Conservation (phyloP, 2,113 vertebrate species). For the Toxostoma redivivum region DNA sequence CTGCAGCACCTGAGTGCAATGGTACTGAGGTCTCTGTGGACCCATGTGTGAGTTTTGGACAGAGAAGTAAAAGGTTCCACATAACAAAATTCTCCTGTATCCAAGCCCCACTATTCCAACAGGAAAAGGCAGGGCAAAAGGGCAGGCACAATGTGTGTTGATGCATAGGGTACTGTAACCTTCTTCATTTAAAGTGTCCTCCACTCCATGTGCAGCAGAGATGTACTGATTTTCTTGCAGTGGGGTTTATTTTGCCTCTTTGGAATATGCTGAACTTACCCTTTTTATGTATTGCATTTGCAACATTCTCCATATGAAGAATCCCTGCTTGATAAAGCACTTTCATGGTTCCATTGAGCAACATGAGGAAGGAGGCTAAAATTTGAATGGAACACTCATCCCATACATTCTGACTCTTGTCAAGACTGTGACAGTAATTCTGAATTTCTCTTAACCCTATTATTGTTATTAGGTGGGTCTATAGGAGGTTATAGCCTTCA, state of each 20-base stretch:
- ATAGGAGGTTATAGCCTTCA: background rate
- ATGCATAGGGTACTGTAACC: fast-evolving
- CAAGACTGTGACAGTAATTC: background rate
- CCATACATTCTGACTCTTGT: background rate
- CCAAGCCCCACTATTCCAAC: background rate
- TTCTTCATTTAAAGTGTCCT: background rate
- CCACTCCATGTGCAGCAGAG: background rate
- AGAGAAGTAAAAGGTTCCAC: background rate
- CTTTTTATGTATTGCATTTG: background rate
- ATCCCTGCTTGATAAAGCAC: background rate
- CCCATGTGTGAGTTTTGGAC: background rate
- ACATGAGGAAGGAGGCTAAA: background rate
- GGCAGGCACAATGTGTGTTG: fast-evolving
- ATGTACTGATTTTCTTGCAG: background rate
- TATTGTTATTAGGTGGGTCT: background rate
- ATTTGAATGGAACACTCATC: background rate
- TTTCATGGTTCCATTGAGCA: background rate
- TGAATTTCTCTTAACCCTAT: background rate
- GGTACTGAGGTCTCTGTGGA: background rate
- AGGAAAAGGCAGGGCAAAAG: background rate
- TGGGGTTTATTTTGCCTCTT: background rate
- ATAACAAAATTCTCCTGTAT: background rate
- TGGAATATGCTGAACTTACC: background rate
- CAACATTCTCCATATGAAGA: background rate
- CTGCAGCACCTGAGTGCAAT: background rate